Percentiles rank a stretch among this genome's conserved stretches.
Conservation (phyloP, 2,797 vertebrate genomes). For the Sebastes trivittatus region DNA sequence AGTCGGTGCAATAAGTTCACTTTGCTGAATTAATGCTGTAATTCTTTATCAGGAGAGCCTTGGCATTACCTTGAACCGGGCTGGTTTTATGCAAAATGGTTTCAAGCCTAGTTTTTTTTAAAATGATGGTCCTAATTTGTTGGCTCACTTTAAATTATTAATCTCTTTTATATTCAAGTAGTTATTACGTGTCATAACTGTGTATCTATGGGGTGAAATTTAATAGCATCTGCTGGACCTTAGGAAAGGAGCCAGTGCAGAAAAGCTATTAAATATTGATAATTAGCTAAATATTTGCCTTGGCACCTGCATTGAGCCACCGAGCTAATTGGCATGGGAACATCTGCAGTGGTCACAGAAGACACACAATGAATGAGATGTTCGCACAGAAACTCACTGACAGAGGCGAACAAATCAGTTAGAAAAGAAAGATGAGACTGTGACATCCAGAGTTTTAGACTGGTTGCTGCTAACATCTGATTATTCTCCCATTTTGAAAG, state of each 20-base stretch:
- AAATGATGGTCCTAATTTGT: conserved; percentile 99
- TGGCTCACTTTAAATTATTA: conserved; percentile 99
- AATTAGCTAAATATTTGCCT: conserved; percentile 99
- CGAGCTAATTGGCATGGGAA: conserved; percentile 87
- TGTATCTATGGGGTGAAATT: conserved; percentile 99
- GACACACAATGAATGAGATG: conserved; percentile 41
- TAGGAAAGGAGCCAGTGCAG: conserved; percentile 89
- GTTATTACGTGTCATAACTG: conserved; percentile 99
- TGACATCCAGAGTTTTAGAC: conserved; percentile 1
- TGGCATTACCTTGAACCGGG: conserved; percentile 95
- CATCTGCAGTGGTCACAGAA: conserved; percentile 71
- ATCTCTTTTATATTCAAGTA: conserved; percentile 99
- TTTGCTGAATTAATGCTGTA: conserved; percentile 99
- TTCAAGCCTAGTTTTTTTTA: conserved; percentile 88
- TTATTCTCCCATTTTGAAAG: conserved; percentile 10
- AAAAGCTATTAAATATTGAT: conserved; percentile 98
- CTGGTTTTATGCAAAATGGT: conserved; percentile 98
- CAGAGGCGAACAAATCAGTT: conserved; percentile 61
- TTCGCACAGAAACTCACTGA: conserved; percentile 34
- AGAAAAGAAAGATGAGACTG: conserved; percentile 18
- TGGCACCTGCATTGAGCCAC: conserved; percentile 90
- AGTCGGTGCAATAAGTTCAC: conserved; percentile 99
- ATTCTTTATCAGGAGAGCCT: conserved; percentile 94
- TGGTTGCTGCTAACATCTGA: not conserved
- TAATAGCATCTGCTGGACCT: conserved; percentile 99